Base-by-base conservation (phyloP, 92 coral and sea anemone genomes). In the Epizoanthus rinbou region DNA sequence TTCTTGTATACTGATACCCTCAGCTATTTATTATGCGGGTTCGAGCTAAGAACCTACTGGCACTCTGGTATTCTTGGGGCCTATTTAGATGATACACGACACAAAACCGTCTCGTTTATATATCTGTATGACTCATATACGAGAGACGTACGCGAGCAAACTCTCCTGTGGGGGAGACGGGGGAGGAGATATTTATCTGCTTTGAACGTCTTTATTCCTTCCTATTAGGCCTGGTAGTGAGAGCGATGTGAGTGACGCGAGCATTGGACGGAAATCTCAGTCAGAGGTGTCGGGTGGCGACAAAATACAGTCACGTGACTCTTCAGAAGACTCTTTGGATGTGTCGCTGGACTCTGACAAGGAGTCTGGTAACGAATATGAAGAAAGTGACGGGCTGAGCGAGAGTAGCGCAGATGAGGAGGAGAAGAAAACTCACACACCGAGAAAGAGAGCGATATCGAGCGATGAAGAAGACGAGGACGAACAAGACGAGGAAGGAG, bases 281-380 rank as follows among this genome's bases (percentile, higher is more conserved):
- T 76, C 87, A 45, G 87, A 84, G 45, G 78, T 52, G 79, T 83
- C 86, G 71, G 86, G 78, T 33, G 47, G 66, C 78, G 65, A 83
- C 23, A 33, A 15, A 2, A 8, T 58, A n/a, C 56, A 31, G 39
- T 31, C 82, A 35, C 57, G 41, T 35, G 63, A 71, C 19, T 10
- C 50, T 57, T 71, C 79, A 10, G 86, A 83, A 8, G 86, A 83
- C 75, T 69, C 75, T 3, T 35, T 74, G 52, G 85, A 80, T 39
- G 86, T 28, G 50, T 66, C 69, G 6, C 31, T 66, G 14, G 70
- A 69, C 18, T 62, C 71, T 3, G 18, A 33, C 18, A 67, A 57
- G 23, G 60, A 57, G 56, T 60, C 69, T 59, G 79, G 73, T 33
- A 78, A 64, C 17, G 69, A 57, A 43, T n/a, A 39, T 6, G 73